Evolutionary conservation across 2,888 invertebrate genomes (phyloP), one percentile per base, ranked within the genome.

Genomic region (Ochropacha duplaris): DNA sequence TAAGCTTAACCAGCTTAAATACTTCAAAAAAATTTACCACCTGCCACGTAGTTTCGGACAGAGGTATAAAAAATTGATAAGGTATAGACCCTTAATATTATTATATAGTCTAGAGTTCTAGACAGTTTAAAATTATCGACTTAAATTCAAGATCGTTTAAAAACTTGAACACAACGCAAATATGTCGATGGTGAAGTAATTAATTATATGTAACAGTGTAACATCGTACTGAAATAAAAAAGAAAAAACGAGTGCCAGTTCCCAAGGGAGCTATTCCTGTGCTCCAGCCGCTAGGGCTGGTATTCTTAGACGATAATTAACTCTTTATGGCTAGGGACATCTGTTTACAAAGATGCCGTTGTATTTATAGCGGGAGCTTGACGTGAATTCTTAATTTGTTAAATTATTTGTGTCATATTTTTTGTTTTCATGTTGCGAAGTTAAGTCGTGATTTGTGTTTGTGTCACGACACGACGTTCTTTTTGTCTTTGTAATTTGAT

Each of bases 281-380:
- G 69, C 70, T 68, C 36, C 69, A 69, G 62, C 72, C 64, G 68
- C 64, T 69, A 68, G 79, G 77, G 76, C 70, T 67, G 76, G 74
- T 90, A 89, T 90, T 91, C 87, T 90, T 87, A 84, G 83, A 52
- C 28, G 52, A 85, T 90, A 91, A 91, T 91, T 91, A 92, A 90
- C 90, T 90, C 91, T 90, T 90, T 88, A 90, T 84, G 81, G 78
- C 78, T 62, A 76, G 81, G 71, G 87, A 90, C 92, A 91, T 88
- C 85, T 91, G 92, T 87, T 90, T 83, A 84, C 83, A 69, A 73
- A 71, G 72, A 60, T 73, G 66, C 74, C 65, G 71, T 74, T 77
- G 72, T 76, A 78, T 75, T 74, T 75, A 66, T 62, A 70, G 67
- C 68, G 61, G 64, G 62, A 64, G 64, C 65, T 60, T 60, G 61